Conservation (phyloP, 2,113 vertebrate genomes). For the Lophius piscatorius region DNA sequence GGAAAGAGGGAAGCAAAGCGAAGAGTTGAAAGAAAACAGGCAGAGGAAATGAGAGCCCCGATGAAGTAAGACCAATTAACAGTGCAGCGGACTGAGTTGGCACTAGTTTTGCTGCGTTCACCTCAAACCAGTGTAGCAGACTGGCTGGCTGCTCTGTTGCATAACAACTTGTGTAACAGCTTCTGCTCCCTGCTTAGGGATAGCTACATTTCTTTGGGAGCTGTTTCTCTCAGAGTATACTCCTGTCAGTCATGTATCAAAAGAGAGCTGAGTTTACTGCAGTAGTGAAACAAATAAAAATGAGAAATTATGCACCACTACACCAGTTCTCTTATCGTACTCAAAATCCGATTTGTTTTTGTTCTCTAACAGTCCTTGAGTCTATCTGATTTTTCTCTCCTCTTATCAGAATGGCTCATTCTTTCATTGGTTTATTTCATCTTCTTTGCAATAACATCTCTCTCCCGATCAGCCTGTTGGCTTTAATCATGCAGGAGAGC, state of each 20-base stretch:
- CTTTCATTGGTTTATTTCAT: constrained; percentile 10
- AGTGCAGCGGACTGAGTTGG: constrained; percentile 25
- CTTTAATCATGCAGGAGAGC: no score
- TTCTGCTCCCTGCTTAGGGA: constrained; percentile 40
- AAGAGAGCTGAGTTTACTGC: background rate
- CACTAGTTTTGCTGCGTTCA: constrained; percentile 31
- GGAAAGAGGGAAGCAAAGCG: background rate
- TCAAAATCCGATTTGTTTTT: no score
- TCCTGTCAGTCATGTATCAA: constrained; percentile 14
- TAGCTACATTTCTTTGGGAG: constrained; percentile 45
- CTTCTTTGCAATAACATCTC: background rate
- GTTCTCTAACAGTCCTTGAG: no score
- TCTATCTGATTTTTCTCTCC: no score
- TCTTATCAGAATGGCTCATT: background rate
- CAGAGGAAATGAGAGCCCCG: constrained; percentile 8
- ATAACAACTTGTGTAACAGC: constrained; percentile 66
- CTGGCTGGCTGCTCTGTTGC: constrained; percentile 55
- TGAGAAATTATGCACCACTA: background rate
- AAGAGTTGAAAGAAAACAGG: constrained; percentile 3
- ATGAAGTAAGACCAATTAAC: constrained; percentile 41
- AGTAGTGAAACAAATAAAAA: constrained; percentile 6
- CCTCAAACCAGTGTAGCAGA: constrained; percentile 56
- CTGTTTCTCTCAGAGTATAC: constrained; percentile 24
- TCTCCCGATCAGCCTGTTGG: background rate
- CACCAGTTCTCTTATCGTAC: background rate